phyloP scores from a whole-genome alignment of 2,797 vertebrate species.

The Pangasius larnaudii region DNA sequence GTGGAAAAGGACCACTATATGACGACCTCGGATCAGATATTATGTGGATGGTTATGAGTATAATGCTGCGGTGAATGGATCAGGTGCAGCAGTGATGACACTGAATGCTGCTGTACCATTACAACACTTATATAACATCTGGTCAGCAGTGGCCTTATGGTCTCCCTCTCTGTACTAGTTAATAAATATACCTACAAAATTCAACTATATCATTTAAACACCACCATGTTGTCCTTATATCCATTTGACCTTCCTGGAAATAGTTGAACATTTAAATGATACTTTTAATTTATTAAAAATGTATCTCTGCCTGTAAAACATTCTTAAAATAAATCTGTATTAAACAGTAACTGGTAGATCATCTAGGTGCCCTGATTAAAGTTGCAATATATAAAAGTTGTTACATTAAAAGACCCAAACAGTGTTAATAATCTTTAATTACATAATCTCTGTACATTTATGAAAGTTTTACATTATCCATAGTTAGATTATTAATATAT shows the following conservation, averaged over 20 bases:
- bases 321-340: not conserved
- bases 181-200: not conserved
- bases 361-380: not conserved
- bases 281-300: not conserved
- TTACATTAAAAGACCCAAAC: not conserved
- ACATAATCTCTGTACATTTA: slow-evolving; percentile 80
- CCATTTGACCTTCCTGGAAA: not conserved
- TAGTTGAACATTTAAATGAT: not conserved
- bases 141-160: not conserved
- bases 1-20: not conserved
- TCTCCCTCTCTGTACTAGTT: not conserved
- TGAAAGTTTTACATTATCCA: slow-evolving; percentile 69
- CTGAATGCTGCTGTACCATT: not conserved
- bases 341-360: not conserved
- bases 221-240: not conserved
- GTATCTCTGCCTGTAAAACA: not conserved
- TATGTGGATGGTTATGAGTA: not conserved
- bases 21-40: not conserved
- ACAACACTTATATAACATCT: not conserved
- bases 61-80: not conserved
- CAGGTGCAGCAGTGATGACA: not conserved
- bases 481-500: slow-evolving; percentile 56
- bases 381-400: not conserved
- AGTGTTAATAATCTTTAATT: slow-evolving; percentile 75
- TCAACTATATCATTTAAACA: not conserved